Evolutionary conservation across 2,797 vertebrate species (phyloP), one percentile per base, ranked within the genome.

Genomic region (Chelon auratus): DNA sequence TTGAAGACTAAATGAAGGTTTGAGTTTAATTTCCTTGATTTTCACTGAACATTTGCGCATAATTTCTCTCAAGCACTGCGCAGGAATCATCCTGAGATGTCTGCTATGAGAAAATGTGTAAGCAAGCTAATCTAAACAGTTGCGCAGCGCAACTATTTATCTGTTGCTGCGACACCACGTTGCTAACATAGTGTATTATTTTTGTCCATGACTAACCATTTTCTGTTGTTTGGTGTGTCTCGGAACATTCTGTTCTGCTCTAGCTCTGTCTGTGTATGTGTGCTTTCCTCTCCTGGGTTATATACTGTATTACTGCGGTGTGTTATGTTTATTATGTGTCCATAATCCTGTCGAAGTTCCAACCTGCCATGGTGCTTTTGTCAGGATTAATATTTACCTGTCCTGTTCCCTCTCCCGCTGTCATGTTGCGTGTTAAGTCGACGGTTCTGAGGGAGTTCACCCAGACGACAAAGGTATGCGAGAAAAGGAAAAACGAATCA

Each of bases 381-480:
- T 90, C 92, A 90, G 90, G 91, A 91, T 93, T 94, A 78, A 91
- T 72, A 86, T 87, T 92, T 83, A 87, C 83, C 79, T 93, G 88
- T 92, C 91, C 83, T 92, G 84, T 93, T 92, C 88, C 90, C 76
- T 91, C 86, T 89, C 88, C 87, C 86, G 81, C 70, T 83, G 83
- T 92, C 86, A 85, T 82, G 74, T 91, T 90, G 81, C 89, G 87
- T 92, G 89, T 92, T 87, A 83, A 92, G 85, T 90, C 82, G 82
- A 68, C 92, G 85, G 50, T 87, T 85, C 85, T 82, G 93, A 93
- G 17, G 90, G 85, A 91, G 81, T 78, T 73, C 87, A 81, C 18
- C 73, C 73, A 22, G 88, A 87, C 15, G 88, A 92, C 84, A 89
- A 91, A 95, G 93, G 94, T 94, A 94, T 83, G 93, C 64, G 58